Conservation (phyloP, 2,888 invertebrate species). For the Nemurella pictetii region DNA sequence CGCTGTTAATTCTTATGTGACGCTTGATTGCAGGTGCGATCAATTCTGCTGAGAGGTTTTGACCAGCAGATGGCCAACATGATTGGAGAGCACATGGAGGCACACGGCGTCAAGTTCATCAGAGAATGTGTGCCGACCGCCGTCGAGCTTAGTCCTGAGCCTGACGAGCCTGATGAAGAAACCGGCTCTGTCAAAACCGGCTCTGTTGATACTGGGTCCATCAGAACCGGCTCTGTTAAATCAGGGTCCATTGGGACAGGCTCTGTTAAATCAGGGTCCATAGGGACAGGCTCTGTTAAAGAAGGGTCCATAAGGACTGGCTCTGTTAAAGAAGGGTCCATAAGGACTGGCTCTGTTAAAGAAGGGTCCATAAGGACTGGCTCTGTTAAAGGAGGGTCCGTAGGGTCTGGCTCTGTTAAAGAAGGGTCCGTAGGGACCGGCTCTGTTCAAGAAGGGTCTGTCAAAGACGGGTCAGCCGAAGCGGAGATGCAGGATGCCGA, state of each 20-base stretch:
- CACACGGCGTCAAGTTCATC: conserved; percentile 55
- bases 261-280: no score
- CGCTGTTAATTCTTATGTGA: conserved; percentile 32
- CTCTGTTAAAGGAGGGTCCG: no score
- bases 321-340: no score
- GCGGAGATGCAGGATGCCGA: no score
- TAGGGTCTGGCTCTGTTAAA: no score
- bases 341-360: no score
- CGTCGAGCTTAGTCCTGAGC: conserved; percentile 45
- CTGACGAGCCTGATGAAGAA: not conserved
- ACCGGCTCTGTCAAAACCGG: not conserved
- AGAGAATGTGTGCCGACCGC: conserved; percentile 52
- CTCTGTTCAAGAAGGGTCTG: no score
- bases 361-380: no score
- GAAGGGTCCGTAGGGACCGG: no score
- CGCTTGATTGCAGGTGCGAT: conserved; percentile 53
- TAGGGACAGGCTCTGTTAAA: no score
- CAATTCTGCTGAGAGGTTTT: conserved; percentile 61
- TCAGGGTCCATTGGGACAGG: not conserved
- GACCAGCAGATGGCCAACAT: conserved; percentile 61
- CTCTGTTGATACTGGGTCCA: not conserved
- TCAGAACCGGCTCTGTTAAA: not conserved
- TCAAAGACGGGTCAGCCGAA: no score
- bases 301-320: no score
- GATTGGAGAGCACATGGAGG: conserved; percentile 56